A percentile compares a stretch with the other conserved stretches of the same genome.
Evolutionary conservation across 2,113 vertebrate species (phyloP).

Genomic region (Dasyurus viverrinus): DNA sequence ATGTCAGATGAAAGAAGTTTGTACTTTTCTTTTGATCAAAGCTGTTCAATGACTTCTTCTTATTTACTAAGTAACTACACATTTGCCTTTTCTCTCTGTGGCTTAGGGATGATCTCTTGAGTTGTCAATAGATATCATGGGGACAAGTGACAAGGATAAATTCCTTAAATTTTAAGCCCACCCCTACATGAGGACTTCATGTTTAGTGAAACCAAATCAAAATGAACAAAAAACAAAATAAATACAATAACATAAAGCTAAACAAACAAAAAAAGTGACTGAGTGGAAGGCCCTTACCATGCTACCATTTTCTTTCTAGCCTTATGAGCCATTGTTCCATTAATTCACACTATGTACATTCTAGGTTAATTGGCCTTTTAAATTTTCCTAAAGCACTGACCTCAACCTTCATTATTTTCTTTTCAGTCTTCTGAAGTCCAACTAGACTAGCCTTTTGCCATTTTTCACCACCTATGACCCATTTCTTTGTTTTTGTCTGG

Average conservation of each 20-base stretch:
- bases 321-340: background rate
- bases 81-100: background rate
- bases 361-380: background rate
- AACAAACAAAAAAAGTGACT: background rate
- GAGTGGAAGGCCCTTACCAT: background rate
- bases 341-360: background rate
- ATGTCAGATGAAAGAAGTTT: background rate
- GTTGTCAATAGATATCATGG: background rate
- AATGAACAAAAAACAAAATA: background rate
- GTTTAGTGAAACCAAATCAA: constrained; percentile 1
- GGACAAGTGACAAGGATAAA: background rate
- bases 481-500: background rate
- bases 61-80: no score
- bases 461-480: background rate
- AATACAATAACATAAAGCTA: background rate
- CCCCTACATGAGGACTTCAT: background rate
- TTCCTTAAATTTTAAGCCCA: background rate
- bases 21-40: background rate
- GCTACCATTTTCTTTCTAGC: background rate
- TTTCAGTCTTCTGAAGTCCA: background rate
- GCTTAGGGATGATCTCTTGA: background rate
- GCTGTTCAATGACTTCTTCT: no score
- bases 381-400: background rate
- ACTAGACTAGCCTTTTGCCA: background rate
- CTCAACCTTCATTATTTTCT: background rate